Evolutionary conservation across 1,140 invertebrate genomes (phyloP).

Genomic region (Drosophila bocki): DNA sequence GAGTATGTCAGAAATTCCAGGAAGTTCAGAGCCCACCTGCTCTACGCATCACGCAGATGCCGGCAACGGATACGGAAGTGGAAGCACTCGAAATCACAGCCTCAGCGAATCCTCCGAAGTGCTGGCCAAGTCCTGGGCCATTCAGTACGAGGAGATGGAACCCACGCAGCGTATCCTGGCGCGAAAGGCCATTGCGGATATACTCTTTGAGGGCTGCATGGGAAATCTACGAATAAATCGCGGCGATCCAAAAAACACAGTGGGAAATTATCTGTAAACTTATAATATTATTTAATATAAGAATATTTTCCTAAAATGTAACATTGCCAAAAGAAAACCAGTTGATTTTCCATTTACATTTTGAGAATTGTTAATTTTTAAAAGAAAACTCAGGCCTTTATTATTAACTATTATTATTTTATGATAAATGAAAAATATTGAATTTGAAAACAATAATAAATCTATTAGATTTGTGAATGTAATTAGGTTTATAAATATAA

Average conservation of each 20-base stretch:
- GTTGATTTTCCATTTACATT: neutral
- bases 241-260: slow-evolving; percentile 33
- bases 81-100: slow-evolving; percentile 4
- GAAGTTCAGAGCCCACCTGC: slow-evolving; percentile 14
- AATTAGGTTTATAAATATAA: neutral
- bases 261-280: slow-evolving; percentile 43
- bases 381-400: neutral
- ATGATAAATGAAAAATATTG: neutral
- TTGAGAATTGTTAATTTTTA: neutral
- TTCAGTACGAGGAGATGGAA: slow-evolving; percentile 77
- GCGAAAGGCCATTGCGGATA: slow-evolving; percentile 76
- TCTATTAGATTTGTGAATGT: fast-evolving
- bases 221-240: slow-evolving; percentile 75
- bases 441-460: neutral
- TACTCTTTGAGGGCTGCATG: slow-evolving; percentile 80
- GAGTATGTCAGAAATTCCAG: slow-evolving; percentile 1
- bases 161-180: slow-evolving; percentile 74
- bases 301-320: neutral
- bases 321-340: neutral
- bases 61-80: neutral
- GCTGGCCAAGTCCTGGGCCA: slow-evolving; percentile 77
- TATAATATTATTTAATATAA: neutral
- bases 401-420: neutral
- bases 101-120: slow-evolving; percentile 68
- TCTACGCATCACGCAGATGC: neutral